Percentiles rank a stretch among this genome's conserved stretches.
Evolutionary conservation across 2,797 vertebrate genomes (phyloP).

Genomic region (Sciurus vulgaris): DNA sequence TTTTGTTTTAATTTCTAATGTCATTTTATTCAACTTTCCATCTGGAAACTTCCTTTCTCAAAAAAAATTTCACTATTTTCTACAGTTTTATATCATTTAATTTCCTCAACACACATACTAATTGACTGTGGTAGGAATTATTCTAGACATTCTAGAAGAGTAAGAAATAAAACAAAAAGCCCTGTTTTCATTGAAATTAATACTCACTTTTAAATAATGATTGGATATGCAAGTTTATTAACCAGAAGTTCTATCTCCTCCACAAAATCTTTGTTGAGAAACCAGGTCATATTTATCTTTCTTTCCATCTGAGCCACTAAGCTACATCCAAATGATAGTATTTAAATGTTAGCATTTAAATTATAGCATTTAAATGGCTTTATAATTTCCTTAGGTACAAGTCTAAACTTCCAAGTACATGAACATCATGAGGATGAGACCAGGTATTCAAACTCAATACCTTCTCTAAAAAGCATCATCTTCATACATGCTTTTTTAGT

Average conservation of each 20-base stretch:
- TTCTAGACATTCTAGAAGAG: not conserved
- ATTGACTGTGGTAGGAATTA: not conserved
- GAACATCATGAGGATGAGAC: not conserved
- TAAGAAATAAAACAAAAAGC: not conserved
- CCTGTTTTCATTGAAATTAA: not conserved
- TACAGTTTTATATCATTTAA: not conserved
- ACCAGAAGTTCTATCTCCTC: not conserved
- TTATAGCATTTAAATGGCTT: not conserved
- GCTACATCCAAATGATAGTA: not conserved
- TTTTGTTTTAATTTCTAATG: not conserved
- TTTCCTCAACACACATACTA: not conserved
- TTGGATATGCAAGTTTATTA: not conserved
- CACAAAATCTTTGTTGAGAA: conserved; percentile 32
- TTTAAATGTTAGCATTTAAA: not conserved
- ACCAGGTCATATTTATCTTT: not conserved
- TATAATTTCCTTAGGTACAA: not conserved
- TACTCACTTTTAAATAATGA: not conserved
- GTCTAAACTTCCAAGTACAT: not conserved
- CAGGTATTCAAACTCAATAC: not conserved
- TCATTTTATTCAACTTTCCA: conserved; percentile 18
- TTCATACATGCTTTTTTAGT: not conserved
- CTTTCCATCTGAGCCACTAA: not conserved
- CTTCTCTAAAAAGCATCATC: not conserved
- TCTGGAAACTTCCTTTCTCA: not conserved
- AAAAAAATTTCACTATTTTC: conserved; percentile 15